Conservation (phyloP, 2,113 vertebrate genomes). For the Elanoides forficatus region DNA sequence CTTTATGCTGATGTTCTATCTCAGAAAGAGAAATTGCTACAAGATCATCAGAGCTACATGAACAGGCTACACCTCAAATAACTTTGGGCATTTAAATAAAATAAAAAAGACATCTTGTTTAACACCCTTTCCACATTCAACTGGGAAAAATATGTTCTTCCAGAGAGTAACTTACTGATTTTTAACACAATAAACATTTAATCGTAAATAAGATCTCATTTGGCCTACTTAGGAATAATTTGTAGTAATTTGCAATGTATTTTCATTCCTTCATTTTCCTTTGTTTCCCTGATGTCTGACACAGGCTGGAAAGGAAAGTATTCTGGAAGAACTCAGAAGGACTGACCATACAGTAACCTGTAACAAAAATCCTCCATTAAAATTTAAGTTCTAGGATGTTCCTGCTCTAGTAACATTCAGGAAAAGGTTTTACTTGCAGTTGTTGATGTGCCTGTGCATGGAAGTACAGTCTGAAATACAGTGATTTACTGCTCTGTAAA, state of each 20-base stretch:
- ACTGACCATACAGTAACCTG: background rate
- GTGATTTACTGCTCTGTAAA: background rate
- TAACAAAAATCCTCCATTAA: background rate
- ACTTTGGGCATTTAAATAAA: background rate
- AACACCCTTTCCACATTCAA: background rate
- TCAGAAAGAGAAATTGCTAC: background rate
- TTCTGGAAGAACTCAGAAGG: background rate
- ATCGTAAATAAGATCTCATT: background rate
- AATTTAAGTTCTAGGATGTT: background rate
- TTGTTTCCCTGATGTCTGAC: background rate
- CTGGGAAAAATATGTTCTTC: background rate
- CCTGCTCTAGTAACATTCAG: background rate
- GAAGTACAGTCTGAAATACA: background rate
- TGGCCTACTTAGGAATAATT: background rate
- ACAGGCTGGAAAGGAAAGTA: background rate
- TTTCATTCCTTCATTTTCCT: background rate
- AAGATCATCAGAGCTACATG: background rate
- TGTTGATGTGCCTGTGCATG: background rate
- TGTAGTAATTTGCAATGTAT: background rate
- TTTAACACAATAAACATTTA: background rate
- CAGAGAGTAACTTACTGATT: background rate
- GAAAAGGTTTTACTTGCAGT: background rate
- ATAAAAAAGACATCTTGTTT: background rate
- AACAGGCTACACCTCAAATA: background rate
- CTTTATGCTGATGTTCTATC: background rate